Evolutionary conservation across 2,113 vertebrate genomes (phyloP).

Genomic region (Naja naja): DNA sequence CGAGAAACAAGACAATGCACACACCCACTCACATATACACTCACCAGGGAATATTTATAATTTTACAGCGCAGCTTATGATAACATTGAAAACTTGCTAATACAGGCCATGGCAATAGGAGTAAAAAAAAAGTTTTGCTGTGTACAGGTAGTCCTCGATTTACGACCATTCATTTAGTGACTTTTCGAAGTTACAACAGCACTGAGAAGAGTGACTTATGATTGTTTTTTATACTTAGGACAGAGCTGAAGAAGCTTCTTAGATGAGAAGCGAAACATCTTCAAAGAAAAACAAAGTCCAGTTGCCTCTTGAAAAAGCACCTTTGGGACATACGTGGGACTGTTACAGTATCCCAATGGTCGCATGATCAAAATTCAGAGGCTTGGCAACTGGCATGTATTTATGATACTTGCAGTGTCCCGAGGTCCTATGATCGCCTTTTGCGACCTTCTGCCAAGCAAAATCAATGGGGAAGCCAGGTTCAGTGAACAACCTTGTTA

Average conservation of each 20-base stretch:
- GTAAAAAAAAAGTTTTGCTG: background rate
- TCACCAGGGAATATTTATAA: background rate
- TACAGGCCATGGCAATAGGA: background rate
- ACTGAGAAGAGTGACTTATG: too few species aligned
- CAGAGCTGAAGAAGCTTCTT: too few species aligned
- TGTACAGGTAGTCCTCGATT: background rate
- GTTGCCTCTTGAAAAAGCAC: too few species aligned
- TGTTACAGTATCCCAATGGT: background rate
- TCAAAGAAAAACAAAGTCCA: too few species aligned
- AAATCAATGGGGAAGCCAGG: background rate
- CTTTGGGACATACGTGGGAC: background rate
- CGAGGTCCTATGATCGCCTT: background rate
- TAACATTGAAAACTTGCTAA: background rate
- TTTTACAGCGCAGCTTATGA: background rate
- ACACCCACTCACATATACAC: background rate
- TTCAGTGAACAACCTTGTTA: background rate
- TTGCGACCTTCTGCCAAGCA: background rate
- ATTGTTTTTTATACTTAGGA: too few species aligned
- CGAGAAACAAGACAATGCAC: constrained; percentile 5
- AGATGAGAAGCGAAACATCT: too few species aligned
- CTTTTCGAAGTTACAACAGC: too few species aligned
- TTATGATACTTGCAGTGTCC: too few species aligned
- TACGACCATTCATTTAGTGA: too few species aligned
- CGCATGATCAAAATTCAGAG: too few species aligned
- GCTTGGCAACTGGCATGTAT: too few species aligned